Base-by-base conservation (phyloP, 2,888 invertebrate genomes). In the Aleiodes leptofemur region DNA sequence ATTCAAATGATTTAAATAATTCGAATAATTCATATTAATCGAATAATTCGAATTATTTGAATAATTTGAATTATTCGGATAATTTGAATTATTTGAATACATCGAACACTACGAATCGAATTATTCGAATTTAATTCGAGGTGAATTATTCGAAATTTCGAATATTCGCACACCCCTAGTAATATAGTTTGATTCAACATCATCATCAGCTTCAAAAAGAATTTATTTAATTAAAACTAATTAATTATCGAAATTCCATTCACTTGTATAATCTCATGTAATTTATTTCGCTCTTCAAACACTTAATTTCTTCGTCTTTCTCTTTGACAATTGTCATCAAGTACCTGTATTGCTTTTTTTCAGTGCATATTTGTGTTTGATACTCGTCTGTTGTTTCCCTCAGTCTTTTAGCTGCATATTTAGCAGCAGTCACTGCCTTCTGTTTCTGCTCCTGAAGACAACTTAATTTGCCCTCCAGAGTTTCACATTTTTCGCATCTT, bases 331-430 rank as follows among this genome's bases (percentile, higher is more conserved):
- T 64, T 13, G 69, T 57, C n/a, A 61, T 71, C 59, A 84, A 29
- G 23, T 77, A 77, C 23, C 73, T 78, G 5, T 80, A 76, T 13
- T 81, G 81, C 23, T 78, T 61, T 53, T 74, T 82, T 43, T 83
- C 81, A 29, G 57, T 76, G 13, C 72, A 69, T 9, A 83, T 70
- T 23, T 80, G 74, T 6, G 53, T 75, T 57, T 83, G 78, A 74
- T 81, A 83, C n/a, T 82, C 79, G 55, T 71, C 75, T 43, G 72
- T 71, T 5, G 77, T 77, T 31, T 74, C 75, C 61, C 78, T 76
- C 14, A 85, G 79, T 70, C 83, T 83, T 57, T 82, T 79, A 9
- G 82, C 78, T 7, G 85, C 79, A 74, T 79, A 82, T 77, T 83
- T 86, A 4, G 84, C 84, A 31, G 83, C 78, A 9, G 75, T 48